Evolutionary conservation across 2,888 invertebrate species (phyloP).

Genomic region (Altica lythri): DNA sequence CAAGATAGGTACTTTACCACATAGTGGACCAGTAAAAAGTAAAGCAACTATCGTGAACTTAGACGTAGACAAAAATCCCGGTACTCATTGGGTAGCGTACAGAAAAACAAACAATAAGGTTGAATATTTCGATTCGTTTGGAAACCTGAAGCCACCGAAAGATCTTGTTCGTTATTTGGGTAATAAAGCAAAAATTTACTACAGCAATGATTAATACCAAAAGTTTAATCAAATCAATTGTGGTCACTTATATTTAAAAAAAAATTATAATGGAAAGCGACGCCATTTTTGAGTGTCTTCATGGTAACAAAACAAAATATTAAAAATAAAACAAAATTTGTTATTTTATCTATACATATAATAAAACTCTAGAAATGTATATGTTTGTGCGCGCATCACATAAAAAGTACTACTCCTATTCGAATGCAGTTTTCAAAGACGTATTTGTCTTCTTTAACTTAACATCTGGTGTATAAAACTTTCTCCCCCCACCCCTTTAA

Average conservation of each 20-base stretch:
- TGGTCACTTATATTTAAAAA: conserved; percentile 33
- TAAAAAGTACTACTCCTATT: too few species aligned
- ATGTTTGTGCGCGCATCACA: too few species aligned
- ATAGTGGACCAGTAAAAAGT: background rate
- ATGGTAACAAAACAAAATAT: background rate
- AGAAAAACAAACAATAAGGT: conserved; percentile 19
- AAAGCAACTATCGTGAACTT: conserved; percentile 28
- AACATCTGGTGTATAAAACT: too few species aligned
- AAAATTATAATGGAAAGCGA: conserved; percentile 2
- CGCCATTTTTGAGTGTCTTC: conserved; percentile 2
- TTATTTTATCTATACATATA: background rate
- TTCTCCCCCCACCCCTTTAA: too few species aligned
- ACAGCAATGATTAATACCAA: conserved; percentile 9
- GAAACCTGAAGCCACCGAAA: conserved; percentile 28
- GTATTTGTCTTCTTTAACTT: too few species aligned
- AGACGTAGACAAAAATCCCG: conserved; percentile 14
- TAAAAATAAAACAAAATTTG: background rate
- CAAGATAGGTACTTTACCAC: conserved; percentile 38
- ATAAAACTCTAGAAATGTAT: too few species aligned
- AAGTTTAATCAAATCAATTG: conserved; percentile 19
- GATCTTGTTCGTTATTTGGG: conserved; percentile 32
- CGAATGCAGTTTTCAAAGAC: too few species aligned
- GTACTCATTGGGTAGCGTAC: conserved; percentile 29
- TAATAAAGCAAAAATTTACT: background rate
- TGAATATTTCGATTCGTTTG: conserved; percentile 33